Percentiles rank a stretch among this genome's conserved stretches.
Evolutionary conservation across 2,888 invertebrate genomes (phyloP).

Genomic region (Aromia moschata): DNA sequence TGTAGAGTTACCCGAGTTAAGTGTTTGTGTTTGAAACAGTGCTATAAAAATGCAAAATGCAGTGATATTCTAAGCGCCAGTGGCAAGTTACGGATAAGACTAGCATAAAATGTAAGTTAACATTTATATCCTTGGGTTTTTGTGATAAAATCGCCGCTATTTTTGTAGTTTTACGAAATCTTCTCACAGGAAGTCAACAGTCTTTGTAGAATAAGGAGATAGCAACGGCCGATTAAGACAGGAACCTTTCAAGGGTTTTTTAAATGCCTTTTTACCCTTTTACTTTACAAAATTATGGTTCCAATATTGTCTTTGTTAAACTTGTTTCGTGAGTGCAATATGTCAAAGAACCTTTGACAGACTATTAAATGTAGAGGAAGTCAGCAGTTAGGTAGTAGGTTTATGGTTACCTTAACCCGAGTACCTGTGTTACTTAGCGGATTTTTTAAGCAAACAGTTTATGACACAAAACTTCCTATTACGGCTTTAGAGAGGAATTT

Average conservation of each 20-base stretch:
- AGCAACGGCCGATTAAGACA: conserved; percentile 45
- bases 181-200: conserved; percentile 22
- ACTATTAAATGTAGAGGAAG: too few relatives aligned
- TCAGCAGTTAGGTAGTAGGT: too few relatives aligned
- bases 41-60: conserved; percentile 34
- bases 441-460: too few relatives aligned
- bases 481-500: too few relatives aligned
- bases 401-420: too few relatives aligned
- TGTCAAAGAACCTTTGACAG: conserved; percentile 18
- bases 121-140: conserved; percentile 1
- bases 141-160: conserved; percentile 4
- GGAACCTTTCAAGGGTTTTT: too few relatives aligned
- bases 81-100: conserved; percentile 31
- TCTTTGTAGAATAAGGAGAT: conserved; percentile 39
- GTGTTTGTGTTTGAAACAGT: conserved; percentile 40
- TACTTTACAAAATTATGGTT: neutral
- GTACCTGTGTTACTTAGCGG: too few relatives aligned
- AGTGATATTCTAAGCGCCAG: conserved; percentile 37
- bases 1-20: conserved; percentile 38
- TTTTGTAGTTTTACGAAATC: conserved; percentile 2
- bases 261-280: neutral
- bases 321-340: neutral
- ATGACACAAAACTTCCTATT: too few relatives aligned
- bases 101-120: conserved; percentile 8
- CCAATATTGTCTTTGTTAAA: neutral